These are phyloP conservation scores for Leptopterna dolabrata DNA, from an alignment of 2,888 invertebrate species.

Conservation along the genomic window DNA sequence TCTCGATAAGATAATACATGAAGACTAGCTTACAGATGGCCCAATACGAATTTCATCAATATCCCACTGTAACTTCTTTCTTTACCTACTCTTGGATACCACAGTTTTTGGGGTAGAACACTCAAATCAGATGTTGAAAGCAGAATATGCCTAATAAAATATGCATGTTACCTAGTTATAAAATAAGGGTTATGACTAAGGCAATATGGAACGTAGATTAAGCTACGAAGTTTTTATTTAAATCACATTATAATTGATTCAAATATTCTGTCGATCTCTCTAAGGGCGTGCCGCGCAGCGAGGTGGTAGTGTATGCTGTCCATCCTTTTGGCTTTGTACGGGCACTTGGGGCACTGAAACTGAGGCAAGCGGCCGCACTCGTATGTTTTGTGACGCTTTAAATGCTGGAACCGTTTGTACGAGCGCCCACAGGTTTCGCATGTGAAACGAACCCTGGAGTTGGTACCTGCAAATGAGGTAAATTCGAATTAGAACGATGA, in stretches of 20 bases:
- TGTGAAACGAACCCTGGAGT: background rate
- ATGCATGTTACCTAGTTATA: too few species aligned
- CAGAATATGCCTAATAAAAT: too few species aligned
- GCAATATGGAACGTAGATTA: too few species aligned
- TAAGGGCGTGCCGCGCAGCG: background rate
- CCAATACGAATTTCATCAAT: too few species aligned
- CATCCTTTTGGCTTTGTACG: conserved; percentile 38
- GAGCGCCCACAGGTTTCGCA: background rate
- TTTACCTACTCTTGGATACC: too few species aligned
- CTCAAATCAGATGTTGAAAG: too few species aligned
- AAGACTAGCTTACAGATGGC: too few species aligned
- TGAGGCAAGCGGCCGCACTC: conserved; percentile 25
- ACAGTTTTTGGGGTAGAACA: too few species aligned
- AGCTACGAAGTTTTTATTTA: background rate
- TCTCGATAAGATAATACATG: too few species aligned
- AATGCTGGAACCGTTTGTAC: conserved; percentile 15
- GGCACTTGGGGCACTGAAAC: conserved; percentile 46
- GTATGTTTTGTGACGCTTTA: conserved; percentile 23
- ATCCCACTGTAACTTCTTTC: too few species aligned
- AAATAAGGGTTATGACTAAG: too few species aligned
- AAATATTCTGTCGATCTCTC: background rate
- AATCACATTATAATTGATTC: background rate
- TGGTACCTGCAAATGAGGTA: background rate
- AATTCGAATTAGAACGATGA: background rate
- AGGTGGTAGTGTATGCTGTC: background rate